Percentiles rank a stretch among this genome's conserved stretches.
phyloP scores from a whole-genome alignment of 1,140 invertebrate species.

The Drosophila persimilis region DNA sequence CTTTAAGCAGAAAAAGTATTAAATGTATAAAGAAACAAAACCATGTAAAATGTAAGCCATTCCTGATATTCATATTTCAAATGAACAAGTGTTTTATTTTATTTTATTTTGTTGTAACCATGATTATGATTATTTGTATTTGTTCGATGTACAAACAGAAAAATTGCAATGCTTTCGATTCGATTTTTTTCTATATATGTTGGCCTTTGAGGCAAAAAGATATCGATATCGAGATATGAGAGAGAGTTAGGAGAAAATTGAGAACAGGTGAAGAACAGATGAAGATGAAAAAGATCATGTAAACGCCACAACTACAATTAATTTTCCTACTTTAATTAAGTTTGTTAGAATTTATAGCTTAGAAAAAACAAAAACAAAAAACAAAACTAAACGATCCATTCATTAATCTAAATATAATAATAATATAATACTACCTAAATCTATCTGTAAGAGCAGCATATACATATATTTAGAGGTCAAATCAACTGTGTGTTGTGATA shows the following conservation, averaged over 20 bases:
- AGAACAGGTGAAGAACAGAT: slow-evolving; percentile 8
- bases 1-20: slow-evolving; percentile 33
- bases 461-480: slow-evolving; percentile 59
- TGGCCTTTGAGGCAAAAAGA: slow-evolving; percentile 61
- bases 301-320: slow-evolving; percentile 75
- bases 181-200: slow-evolving; percentile 24
- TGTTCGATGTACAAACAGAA: slow-evolving; percentile 40
- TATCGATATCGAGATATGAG: slow-evolving; percentile 3
- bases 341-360: slow-evolving; percentile 77
- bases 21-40: slow-evolving; percentile 62
- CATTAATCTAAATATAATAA: slow-evolving; percentile 41
- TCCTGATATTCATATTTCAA: slow-evolving; percentile 68
- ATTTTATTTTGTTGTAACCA: slow-evolving; percentile 5
- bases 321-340: slow-evolving; percentile 74
- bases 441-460: slow-evolving; percentile 52
- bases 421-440: slow-evolving; percentile 41
- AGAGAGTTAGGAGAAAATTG: background rate
- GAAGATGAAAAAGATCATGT: slow-evolving; percentile 4
- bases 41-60: slow-evolving; percentile 65
- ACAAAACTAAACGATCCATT: slow-evolving; percentile 39
- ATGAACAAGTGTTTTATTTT: slow-evolving; percentile 11
- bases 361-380: slow-evolving; percentile 51
- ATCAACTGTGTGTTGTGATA: slow-evolving; percentile 82
- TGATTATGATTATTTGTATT: slow-evolving; percentile 24
- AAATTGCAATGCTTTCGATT: slow-evolving; percentile 28